A percentile compares a stretch with the other conserved stretches of the same genome.
Evolutionary conservation across 2,113 vertebrate genomes (phyloP).

Genomic region (Pelobates fuscus): DNA sequence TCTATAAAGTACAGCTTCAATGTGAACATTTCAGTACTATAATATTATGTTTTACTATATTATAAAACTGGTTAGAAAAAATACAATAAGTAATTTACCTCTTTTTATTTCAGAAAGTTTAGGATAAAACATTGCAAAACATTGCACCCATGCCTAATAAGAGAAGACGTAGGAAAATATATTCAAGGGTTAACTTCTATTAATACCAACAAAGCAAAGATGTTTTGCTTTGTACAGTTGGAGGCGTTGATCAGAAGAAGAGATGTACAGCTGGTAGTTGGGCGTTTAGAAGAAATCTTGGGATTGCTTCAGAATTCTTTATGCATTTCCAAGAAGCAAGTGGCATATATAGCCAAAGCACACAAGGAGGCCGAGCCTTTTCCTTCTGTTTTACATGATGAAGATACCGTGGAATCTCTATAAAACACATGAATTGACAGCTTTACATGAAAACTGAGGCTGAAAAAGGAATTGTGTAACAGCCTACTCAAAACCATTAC

Average conservation of each 20-base stretch:
- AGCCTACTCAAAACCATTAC: neutral
- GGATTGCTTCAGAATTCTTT: constrained; percentile 42
- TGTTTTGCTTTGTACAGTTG: constrained; percentile 29
- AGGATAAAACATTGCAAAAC: too few relatives aligned
- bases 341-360: constrained; percentile 37
- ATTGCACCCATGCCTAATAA: too few relatives aligned
- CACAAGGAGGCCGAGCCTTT: constrained; percentile 26
- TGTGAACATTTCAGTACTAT: too few relatives aligned
- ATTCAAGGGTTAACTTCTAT: constrained; percentile 26
- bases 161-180: too few relatives aligned
- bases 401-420: constrained; percentile 30
- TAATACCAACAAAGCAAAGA: constrained; percentile 34
- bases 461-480: neutral
- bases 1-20: too few relatives aligned
- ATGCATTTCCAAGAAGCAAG: constrained; percentile 42
- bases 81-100: too few relatives aligned
- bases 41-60: too few relatives aligned
- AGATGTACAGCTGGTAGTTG: constrained; percentile 47
- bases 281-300: constrained; percentile 47
- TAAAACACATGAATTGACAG: constrained; percentile 27
- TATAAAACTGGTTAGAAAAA: too few relatives aligned
- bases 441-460: neutral
- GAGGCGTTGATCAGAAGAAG: constrained; percentile 43
- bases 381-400: constrained; percentile 39
- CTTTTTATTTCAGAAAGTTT: too few relatives aligned